Base-by-base conservation (phyloP, 1,140 invertebrate species). In the Bombus pascuorum region DNA sequence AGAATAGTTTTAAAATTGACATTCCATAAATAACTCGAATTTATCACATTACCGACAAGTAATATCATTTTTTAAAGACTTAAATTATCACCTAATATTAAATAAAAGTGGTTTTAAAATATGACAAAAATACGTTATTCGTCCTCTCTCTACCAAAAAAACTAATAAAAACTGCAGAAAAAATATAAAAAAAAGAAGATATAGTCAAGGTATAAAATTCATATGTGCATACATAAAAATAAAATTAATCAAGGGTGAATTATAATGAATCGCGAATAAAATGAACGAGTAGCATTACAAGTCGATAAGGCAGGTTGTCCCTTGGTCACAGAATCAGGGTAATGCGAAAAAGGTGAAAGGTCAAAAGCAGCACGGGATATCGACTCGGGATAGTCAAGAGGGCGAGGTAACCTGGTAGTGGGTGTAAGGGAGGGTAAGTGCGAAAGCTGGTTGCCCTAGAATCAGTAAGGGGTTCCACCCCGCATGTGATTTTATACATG, bases 341-440 rank as follows among this genome's bases (percentile, higher is more conserved):
- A 81, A 85, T 53, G 73, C 25, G 68, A 73, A 81, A 91, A 90
- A 91, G 89, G 90, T 91, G 87, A 90, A 91, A 91, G 89, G 90
- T 90, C 89, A 90, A 88, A 87, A 86, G 85, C 75, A 90, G 83
- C 57, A 82, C 83, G 80, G 80, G 89, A 91, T 91, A 91, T 91
- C 90, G 90, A 91, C 90, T 90, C 78, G 62, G 59, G 59, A 81
- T 83, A 87, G 82, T 88, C 73, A 84, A 82, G 90, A 82, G 89
- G 73, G 82, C 74, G 89, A 90, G 90, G 85, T 89, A 91, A 91
- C 87, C 86, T 88, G 89, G 78, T 71, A 77, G 82, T 65, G 87
- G 68, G 82, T 84, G 59, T 22, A 71, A 81, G 78, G 74, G 89
- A 79, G 89, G 71, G 82, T 76, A 83, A 87, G 81, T 90, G 89